Conservation (phyloP, 2,797 vertebrate species). For the Sitta carolinensis region DNA sequence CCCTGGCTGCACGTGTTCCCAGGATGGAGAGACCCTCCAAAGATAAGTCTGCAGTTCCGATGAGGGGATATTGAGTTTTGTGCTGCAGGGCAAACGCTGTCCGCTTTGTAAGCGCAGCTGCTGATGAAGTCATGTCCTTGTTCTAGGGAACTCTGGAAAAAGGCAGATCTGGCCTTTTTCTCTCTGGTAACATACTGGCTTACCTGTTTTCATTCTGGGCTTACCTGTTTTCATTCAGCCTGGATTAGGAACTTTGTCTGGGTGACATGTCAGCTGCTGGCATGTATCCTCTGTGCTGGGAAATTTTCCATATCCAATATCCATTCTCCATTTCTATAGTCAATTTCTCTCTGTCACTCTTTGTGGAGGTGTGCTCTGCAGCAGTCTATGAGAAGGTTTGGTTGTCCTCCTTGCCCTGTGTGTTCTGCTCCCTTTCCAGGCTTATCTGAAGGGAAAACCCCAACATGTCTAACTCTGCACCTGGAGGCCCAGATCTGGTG, state of each 20-base stretch:
- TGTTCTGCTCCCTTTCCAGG: background rate
- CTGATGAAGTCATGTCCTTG: background rate
- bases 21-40: background rate
- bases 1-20: background rate
- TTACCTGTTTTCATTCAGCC: background rate
- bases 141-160: background rate
- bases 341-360: rapidly evolving
- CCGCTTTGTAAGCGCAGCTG: background rate
- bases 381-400: background rate
- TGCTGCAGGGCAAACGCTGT: background rate
- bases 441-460: background rate
- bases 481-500: background rate
- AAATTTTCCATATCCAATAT: background rate
- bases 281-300: background rate
- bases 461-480: background rate
- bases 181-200: background rate
- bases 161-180: background rate
- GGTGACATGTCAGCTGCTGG: background rate
- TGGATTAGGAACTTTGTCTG: background rate
- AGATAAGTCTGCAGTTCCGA: background rate
- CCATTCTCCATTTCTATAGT: background rate
- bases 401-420: background rate
- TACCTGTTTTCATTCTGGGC: background rate
- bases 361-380: background rate
- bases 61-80: background rate